Evolutionary conservation across 2,113 vertebrate genomes (phyloP), one percentile per base, ranked within the genome.

Genomic region (Scopus umbretta): DNA sequence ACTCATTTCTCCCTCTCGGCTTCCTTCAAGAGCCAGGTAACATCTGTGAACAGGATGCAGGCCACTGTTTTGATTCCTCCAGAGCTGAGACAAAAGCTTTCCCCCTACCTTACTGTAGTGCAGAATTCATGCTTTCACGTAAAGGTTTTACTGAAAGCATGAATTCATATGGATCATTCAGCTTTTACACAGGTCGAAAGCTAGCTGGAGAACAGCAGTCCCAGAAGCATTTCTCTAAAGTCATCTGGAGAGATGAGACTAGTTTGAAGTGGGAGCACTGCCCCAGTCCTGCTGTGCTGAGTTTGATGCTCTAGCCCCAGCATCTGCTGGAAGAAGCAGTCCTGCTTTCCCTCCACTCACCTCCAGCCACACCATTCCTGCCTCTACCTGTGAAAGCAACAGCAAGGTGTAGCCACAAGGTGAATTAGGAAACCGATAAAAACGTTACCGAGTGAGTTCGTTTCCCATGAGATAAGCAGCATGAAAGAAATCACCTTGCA

Each of bases 381-480:
- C 32, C 40, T 63, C 85, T 2, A 26, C 79, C 59, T 49, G 17
- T 2, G 11, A 56, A 17, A 88, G 58, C 74, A 88, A 30, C 0
- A 63, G 42, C 53, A 58, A 90, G 79, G 67, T 70, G 45, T 62
- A 94, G 88, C 63, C 67, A 90, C 36, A 5, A 86, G 86, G 80
- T 5, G 26, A 86, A 30, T 40, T 80, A 36, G 27, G 40, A 86
- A 88, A 61, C 55, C n/a, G 71, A 80, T 76, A 68, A 76, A 42
- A 86, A 6, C 26, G 1, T 49, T 25, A 30, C 27, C 11, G 45
- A 94, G 73, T 74, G 76, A 59, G 45, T 45, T 82, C 50, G 45
- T 68, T 92, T 95, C 91, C 86, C 91, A 88, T 26, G 50, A 91
- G 86, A 87, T 88, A 76, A 92, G 79, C 16, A 68, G 70, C 71